Evolutionary conservation across 2,113 vertebrate genomes (phyloP), one percentile per base, ranked within the genome.

Genomic region (Hyla sarda): DNA sequence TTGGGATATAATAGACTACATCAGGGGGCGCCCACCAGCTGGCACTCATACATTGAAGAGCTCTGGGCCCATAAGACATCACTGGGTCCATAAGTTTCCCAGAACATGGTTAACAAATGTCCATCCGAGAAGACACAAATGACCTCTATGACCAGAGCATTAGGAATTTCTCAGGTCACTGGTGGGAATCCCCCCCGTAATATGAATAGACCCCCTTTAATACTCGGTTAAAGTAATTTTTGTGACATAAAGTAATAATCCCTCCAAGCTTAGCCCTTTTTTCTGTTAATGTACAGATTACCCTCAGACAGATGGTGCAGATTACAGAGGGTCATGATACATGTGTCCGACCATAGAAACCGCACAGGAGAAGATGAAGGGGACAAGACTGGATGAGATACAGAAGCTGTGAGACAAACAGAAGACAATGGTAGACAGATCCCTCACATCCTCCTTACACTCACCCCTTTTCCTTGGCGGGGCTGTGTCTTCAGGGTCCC

Each of bases 291-390:
- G 41, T 84, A 60, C 76, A 81, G 76, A 81, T 84, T 79, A 80
- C 58, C 65, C 17, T 17, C 67, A 74, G 67, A 81, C 76, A 85
- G 82, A 85, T 84, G 85, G 85, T 25, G 67, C 85, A 82, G 85
- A 87, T 87, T 87, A 82, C 10, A 74, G 85, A 58, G 67, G 17
- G 67, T 58, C 45, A 87, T 84, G 83, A 84, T 84, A 84, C 56
- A 65, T 76, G 72, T 50, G 54, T 84, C 34, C 21, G 65, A 32
- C 12, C 47, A 62, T 56, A 72, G 56, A 54, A 25, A 82, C 12
- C 2, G 45, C 62, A 16, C 5, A 14, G 21, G 48, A 25, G 30
- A 34, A 14, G 19, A 16, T 45, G 56, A 11, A 17, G 21, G 62
- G 21, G 17, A 25, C 52, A 13, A 32, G 3, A 45, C 37, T 23